Percentiles rank a stretch among this genome's conserved stretches.
Conservation (phyloP, 2,113 vertebrate species). For the Neopipo cinnamomea region DNA sequence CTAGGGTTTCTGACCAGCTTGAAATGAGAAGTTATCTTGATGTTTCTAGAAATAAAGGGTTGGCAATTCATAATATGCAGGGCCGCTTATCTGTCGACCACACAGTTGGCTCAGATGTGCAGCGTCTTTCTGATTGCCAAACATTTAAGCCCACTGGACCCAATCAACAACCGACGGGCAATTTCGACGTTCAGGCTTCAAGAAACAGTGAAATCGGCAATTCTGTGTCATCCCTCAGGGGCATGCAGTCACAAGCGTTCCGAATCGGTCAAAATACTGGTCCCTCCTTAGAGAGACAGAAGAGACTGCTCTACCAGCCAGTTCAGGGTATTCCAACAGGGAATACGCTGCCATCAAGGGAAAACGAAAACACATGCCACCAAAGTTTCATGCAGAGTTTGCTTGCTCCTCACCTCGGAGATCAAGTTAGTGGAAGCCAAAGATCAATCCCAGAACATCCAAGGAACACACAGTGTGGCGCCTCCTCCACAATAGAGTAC, state of each 20-base stretch:
- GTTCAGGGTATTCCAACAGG: slow-evolving; percentile 85
- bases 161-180: slow-evolving; percentile 77
- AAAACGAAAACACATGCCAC: slow-evolving; percentile 88
- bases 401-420: slow-evolving; percentile 87
- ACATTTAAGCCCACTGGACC: slow-evolving; percentile 85
- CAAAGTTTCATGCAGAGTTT: slow-evolving; percentile 97
- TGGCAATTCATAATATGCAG: slow-evolving; percentile 87
- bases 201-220: slow-evolving; percentile 87
- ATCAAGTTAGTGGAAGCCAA: slow-evolving; percentile 83
- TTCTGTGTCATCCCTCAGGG: slow-evolving; percentile 80
- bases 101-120: slow-evolving; percentile 78
- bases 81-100: slow-evolving; percentile 83
- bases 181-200: slow-evolving; percentile 89
- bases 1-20: slow-evolving; percentile 86
- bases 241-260: slow-evolving; percentile 87
- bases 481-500: slow-evolving; percentile 89
- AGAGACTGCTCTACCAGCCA: slow-evolving; percentile 84
- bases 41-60: slow-evolving; percentile 85
- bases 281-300: slow-evolving; percentile 81
- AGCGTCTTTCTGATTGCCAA: slow-evolving; percentile 87
- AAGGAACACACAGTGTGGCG: slow-evolving; percentile 85
- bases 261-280: slow-evolving; percentile 81
- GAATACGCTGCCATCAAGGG: slow-evolving; percentile 77
- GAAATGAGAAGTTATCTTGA: slow-evolving; percentile 93
- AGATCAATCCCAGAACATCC: slow-evolving; percentile 83